A percentile compares a stretch with the other conserved stretches of the same genome.
Evolutionary conservation across 2,113 vertebrate genomes (phyloP).

Genomic region (Trichechus manatus): DNA sequence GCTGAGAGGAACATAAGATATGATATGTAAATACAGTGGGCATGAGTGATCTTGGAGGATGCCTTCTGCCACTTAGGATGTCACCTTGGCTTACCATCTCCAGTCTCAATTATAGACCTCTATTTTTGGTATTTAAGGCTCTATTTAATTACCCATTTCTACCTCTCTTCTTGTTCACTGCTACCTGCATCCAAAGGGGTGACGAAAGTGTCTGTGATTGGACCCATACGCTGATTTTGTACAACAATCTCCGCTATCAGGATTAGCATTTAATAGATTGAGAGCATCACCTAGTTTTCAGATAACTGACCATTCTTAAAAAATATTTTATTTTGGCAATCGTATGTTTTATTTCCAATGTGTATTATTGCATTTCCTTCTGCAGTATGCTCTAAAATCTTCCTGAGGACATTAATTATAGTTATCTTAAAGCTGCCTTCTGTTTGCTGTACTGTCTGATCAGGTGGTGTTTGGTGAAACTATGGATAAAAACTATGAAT

Average conservation of each 20-base stretch:
- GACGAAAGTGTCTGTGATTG: not conserved
- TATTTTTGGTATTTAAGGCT: not conserved
- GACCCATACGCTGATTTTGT: not conserved
- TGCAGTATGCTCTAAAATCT: not conserved
- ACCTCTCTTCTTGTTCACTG: not conserved
- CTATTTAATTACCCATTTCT: not conserved
- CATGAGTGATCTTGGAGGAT: not conserved
- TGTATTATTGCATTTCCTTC: not conserved
- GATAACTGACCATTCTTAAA: not conserved
- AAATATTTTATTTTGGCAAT: slow-evolving; percentile 46
- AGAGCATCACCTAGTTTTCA: not conserved
- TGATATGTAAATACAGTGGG: not conserved
- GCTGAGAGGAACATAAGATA: not conserved
- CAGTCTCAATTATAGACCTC: not conserved
- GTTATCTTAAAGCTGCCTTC: not conserved
- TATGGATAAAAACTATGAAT: slow-evolving; percentile 63
- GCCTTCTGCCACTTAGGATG: not conserved
- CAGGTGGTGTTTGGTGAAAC: slow-evolving; percentile 10
- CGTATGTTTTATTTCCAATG: not conserved
- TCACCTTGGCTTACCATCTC: not conserved
- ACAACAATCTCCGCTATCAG: not conserved
- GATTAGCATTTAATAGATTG: not conserved
- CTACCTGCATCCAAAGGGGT: not conserved
- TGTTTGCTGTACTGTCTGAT: slow-evolving; percentile 3
- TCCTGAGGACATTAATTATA: not conserved